phyloP scores from a whole-genome alignment of 2,888 invertebrate genomes.

The Podabrus alpinus region DNA sequence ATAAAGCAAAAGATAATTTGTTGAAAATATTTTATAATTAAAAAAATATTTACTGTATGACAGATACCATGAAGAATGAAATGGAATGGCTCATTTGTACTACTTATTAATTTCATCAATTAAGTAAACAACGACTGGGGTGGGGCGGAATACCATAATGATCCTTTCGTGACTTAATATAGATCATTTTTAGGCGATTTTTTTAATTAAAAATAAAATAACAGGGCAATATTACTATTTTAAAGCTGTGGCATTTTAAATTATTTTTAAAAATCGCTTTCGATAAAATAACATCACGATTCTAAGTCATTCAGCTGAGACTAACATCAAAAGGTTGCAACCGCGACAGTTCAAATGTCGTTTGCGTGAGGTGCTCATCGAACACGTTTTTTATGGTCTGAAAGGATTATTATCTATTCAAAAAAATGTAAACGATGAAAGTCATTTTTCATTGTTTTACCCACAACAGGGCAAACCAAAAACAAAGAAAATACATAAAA shows the following conservation, averaged over 20 bases:
- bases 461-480: neutral
- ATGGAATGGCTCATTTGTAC: neutral
- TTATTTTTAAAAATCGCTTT: neutral
- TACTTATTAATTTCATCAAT: neutral
- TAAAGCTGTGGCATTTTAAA: neutral
- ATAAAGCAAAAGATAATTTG: neutral
- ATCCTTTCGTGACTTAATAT: too few relatives aligned
- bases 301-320: neutral
- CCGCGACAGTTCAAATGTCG: neutral
- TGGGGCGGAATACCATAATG: neutral
- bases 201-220: neutral
- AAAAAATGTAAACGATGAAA: neutral
- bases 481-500: neutral
- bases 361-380: neutral
- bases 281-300: neutral
- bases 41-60: neutral
- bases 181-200: too few relatives aligned
- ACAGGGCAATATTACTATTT: neutral
- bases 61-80: neutral
- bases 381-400: neutral
- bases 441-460: neutral
- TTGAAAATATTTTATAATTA: too few relatives aligned
- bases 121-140: neutral
- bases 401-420: neutral
- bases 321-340: neutral